Base-by-base conservation (phyloP, 2,888 invertebrate species). In the Conus canariensis region DNA sequence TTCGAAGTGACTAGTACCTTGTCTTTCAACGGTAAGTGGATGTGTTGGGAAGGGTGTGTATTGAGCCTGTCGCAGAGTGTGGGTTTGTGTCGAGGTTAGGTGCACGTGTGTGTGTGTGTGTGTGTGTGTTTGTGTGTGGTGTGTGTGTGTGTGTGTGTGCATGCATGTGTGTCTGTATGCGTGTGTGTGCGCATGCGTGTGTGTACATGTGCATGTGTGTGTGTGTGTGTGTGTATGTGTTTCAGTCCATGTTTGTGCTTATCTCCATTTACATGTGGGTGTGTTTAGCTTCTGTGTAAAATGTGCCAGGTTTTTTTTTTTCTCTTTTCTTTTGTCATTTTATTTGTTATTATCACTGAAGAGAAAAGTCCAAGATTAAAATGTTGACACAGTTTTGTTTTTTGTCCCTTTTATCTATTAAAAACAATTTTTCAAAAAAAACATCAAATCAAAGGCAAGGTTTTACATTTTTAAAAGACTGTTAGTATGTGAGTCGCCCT, bases 21-120 rank as follows among this genome's bases (percentile, higher is more conserved):
- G 12, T 87, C 88, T 67, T 94, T 94, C 88, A 92, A 90, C 91
- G 95, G 95, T 94, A 91, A 91, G 92, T 83, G 59, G 58, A 6
- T 56, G 58, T 70, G 58, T 22, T 4, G 74, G 77, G 25, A 10
- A 7, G 8, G 30, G 45, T 80, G 77, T 77, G 77, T 77, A 16
- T 77, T 0, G 25, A 45, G 2, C 12, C 5, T 77, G 30, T 25
- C 12, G 0, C 12, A 7, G 77, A 30, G 77, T 77, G 30, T 10
- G 10, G 0, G 7, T 25, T 7, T 77, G 9, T 77, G 25, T 10
- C 5, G 25, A 30, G 9, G 30, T 77, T 7, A 0, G 8, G 77
- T 77, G 30, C 30, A 8, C 30, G 25, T 25, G 64, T 87, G 9
- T 16, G 16, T 87, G n/a, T 87, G 30, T 77, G 77, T 77, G 77